Conservation (phyloP, 2,113 vertebrate genomes). For the Xiphophorus maculatus region DNA sequence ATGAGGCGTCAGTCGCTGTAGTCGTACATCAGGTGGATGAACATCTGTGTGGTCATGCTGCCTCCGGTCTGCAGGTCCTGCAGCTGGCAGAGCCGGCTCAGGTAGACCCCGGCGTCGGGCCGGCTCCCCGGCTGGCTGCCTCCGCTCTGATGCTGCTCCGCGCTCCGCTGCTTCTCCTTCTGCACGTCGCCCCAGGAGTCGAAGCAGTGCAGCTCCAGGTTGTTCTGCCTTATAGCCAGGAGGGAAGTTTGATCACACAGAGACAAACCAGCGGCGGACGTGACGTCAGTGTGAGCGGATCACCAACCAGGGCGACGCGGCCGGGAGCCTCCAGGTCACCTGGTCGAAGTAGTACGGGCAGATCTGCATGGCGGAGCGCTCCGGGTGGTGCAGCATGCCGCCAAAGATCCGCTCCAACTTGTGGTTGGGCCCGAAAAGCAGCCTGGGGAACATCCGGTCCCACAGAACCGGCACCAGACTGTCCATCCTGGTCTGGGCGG, state of each 20-base stretch:
- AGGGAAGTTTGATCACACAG: slow-evolving; percentile 14
- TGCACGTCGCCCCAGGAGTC: slow-evolving; percentile 21
- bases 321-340: slow-evolving; percentile 30
- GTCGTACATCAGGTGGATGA: slow-evolving; percentile 44
- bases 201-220: slow-evolving; percentile 42
- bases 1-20: background rate
- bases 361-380: slow-evolving; percentile 3
- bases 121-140: rapidly evolving
- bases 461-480: slow-evolving; percentile 42
- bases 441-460: slow-evolving; percentile 10
- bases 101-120: background rate
- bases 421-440: slow-evolving; percentile 7
- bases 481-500: slow-evolving; percentile 11
- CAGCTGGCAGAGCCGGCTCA: slow-evolving; percentile 23
- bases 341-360: slow-evolving; percentile 55
- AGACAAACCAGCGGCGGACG: too few species aligned
- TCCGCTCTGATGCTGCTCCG: background rate
- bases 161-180: slow-evolving; percentile 2
- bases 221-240: slow-evolving; percentile 54
- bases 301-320: background rate
- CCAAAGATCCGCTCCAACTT: slow-evolving; percentile 21
- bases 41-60: background rate
- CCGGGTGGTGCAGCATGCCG: slow-evolving; percentile 6
- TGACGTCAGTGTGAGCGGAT: too few species aligned
- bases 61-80: background rate